Base-by-base conservation (phyloP, 2,797 vertebrate species). In the Amazonetta brasiliensis region DNA sequence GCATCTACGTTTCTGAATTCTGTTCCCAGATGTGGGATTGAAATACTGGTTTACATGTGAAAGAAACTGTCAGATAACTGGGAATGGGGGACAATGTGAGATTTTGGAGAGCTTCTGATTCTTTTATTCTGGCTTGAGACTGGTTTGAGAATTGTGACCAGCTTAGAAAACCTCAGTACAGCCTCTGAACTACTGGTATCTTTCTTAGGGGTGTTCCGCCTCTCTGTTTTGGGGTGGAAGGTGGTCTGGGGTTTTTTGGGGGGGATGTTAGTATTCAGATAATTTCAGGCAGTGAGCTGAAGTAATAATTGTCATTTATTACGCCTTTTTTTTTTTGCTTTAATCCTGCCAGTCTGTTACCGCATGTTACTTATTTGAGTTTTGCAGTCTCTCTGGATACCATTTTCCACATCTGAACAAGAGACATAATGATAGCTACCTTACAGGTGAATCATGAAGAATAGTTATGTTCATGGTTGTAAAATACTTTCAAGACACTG, bases 401-500 rank as follows among this genome's bases (percentile, higher is more conserved):
- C 33, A 54, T 43, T 86, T 93, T 22, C 33, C 76, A 33, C 39
- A n/a, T 46, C n/a, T 46, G 41, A 87, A 75, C 64, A 77, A 39
- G 25, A 80, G 81, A 76, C 81, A 74, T 83, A 80, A 74, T 60
- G 84, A 73, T 12, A 77, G 14, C 39, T 82, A 28, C 71, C 59
- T 89, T 83, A 68, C 44, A 80, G 60, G 79, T 78, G 62, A 92
- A 33, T 92, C 87, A 80, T 39, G 75, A 82, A 37, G 16, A 50
- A 72, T 7, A 64, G 54, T 46, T 94, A 62, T 60, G 60, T 26
- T 83, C 64, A 25, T 72, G 54, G 60, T 94, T 87, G 76, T 75
- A 83, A 92, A 80, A 95, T 66, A 75, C 63, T 67, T 95, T 37
- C 56, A 87, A 84, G 88, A 68, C 22, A 44, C 41, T 26, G 35